Percentiles rank a stretch among this genome's conserved stretches.
Evolutionary conservation across 2,888 invertebrate genomes (phyloP).

Genomic region (Lapara coniferarum): DNA sequence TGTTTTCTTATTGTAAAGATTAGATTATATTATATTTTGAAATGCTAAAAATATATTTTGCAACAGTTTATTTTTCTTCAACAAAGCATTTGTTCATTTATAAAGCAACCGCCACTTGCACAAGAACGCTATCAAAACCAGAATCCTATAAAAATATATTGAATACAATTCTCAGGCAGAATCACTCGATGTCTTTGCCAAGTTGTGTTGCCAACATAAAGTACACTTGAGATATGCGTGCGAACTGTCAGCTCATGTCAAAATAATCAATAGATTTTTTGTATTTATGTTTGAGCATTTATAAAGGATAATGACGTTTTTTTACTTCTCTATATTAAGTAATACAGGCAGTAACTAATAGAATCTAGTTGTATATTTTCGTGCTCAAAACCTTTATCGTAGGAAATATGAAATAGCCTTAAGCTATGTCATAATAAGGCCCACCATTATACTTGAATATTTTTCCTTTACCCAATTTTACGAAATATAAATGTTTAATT

Average conservation of each 20-base stretch:
- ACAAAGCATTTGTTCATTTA: neutral
- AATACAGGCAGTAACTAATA: no score
- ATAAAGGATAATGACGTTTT: neutral
- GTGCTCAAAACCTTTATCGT: no score
- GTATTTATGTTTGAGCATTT: neutral
- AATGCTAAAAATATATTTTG: neutral
- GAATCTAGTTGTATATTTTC: no score
- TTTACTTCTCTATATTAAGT: neutral
- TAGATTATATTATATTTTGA: no score
- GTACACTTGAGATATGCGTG: conserved; percentile 69
- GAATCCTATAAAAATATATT: conserved; percentile 52
- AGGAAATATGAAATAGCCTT: no score
- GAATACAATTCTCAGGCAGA: conserved; percentile 55
- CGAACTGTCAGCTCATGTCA: conserved; percentile 58
- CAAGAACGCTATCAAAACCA: conserved; percentile 44
- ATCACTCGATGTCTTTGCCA: conserved; percentile 70
- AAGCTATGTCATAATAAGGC: no score
- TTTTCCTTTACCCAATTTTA: neutral
- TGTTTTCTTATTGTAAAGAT: no score
- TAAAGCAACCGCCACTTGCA: conserved; percentile 23
- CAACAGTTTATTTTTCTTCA: neutral
- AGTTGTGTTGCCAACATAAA: conserved; percentile 73
- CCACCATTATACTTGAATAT: neutral
- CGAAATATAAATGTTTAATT: conserved; percentile 53
- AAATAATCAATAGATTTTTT: conserved; percentile 43